phyloP scores from a whole-genome alignment of 1,140 invertebrate genomes.

The Acromyrmex charruanus region DNA sequence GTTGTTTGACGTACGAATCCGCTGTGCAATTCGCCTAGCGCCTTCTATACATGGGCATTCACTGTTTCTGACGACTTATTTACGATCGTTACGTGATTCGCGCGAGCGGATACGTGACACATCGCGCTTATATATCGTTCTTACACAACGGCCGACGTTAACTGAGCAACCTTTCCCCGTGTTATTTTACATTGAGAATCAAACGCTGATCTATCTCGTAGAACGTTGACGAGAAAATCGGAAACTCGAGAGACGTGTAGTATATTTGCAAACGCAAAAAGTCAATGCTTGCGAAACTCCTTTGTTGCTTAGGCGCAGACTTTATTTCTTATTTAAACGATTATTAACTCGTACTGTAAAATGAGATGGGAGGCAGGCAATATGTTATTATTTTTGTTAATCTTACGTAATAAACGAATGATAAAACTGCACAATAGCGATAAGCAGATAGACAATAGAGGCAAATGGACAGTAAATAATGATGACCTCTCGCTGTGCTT shows the following conservation, averaged over 20 bases:
- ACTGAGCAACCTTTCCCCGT: slow-evolving; percentile 4
- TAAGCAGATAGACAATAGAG: slow-evolving; percentile 5
- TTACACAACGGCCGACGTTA: slow-evolving; percentile 27
- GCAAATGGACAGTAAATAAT: slow-evolving; percentile 14
- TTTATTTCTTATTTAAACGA: neutral
- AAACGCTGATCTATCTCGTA: neutral
- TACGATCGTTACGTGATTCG: slow-evolving; percentile 47
- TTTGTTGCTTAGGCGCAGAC: neutral
- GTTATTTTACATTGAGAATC: slow-evolving; percentile 2
- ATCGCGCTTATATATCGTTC: slow-evolving; percentile 37
- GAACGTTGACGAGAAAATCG: slow-evolving; percentile 6
- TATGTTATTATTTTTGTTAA: neutral
- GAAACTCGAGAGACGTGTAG: neutral
- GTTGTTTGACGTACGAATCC: slow-evolving; percentile 10
- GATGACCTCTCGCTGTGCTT: neutral
- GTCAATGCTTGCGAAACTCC: neutral
- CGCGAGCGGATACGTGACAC: slow-evolving; percentile 37
- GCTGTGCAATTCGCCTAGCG: slow-evolving; percentile 9
- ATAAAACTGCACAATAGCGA: slow-evolving; percentile 1
- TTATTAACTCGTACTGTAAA: neutral
- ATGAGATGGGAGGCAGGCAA: slow-evolving; percentile 1
- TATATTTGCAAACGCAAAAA: neutral
- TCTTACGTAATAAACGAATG: slow-evolving; percentile 16
- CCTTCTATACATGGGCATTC: neutral
- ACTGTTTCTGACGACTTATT: slow-evolving; percentile 47